These are phyloP conservation scores for Drosophila teissieri DNA, from an alignment of 1,140 invertebrate species.

Conservation along the genomic window DNA sequence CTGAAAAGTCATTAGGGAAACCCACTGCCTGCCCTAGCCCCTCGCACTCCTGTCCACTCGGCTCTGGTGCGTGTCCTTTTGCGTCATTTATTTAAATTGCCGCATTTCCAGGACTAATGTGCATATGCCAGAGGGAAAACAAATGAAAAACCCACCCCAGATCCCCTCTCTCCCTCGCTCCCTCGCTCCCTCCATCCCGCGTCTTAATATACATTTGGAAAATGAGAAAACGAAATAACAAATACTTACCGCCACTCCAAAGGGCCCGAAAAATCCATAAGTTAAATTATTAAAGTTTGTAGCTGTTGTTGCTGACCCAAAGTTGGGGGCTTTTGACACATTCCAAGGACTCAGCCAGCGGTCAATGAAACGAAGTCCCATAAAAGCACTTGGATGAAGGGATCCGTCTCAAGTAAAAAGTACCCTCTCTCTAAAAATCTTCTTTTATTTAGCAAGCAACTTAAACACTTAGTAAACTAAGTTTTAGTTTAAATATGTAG, in stretches of 20 bases:
- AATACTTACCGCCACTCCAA: conserved; percentile 59
- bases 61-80: conserved; percentile 69
- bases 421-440: neutral
- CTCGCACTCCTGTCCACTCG: neutral
- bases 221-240: conserved; percentile 54
- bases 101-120: conserved; percentile 74
- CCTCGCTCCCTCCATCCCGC: conserved; percentile 3
- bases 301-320: conserved; percentile 28
- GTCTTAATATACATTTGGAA: conserved; percentile 41
- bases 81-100: conserved; percentile 83
- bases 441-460: neutral
- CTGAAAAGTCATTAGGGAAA: conserved; percentile 69
- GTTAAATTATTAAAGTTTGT: conserved; percentile 81
- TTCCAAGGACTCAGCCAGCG: conserved; percentile 51
- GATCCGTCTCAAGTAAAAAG: neutral
- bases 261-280: conserved; percentile 73
- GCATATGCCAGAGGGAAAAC: conserved; percentile 64
- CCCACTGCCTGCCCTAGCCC: neutral
- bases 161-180: conserved; percentile 2
- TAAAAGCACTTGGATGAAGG: conserved; percentile 8
- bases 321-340: conserved; percentile 50
- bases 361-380: conserved; percentile 44
- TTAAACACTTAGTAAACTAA: neutral
- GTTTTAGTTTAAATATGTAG: too few species aligned
- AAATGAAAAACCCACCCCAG: conserved; percentile 66